A percentile compares a stretch with the other conserved stretches of the same genome.
phyloP scores from a whole-genome alignment of 2,113 vertebrate genomes.

The Brachyistius frenatus region DNA sequence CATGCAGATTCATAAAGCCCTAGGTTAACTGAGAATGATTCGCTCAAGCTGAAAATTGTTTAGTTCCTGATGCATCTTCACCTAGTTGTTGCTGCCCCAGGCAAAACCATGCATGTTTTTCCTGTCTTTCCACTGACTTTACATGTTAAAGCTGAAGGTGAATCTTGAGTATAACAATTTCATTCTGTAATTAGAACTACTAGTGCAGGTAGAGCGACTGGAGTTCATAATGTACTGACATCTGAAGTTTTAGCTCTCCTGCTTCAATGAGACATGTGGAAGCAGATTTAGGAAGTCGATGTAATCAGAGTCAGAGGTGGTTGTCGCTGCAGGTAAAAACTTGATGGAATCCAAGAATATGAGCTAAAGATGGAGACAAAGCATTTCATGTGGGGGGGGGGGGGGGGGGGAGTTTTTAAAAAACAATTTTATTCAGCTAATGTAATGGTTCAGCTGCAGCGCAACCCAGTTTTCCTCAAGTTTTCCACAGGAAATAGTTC shows the following conservation, averaged over 20 bases:
- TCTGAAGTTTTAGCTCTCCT: background rate
- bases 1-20: background rate
- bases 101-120: background rate
- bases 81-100: background rate
- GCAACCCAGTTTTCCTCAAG: slow-evolving; percentile 1
- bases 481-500: slow-evolving; percentile 20
- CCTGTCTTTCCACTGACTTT: background rate
- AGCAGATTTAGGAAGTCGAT: slow-evolving; percentile 44
- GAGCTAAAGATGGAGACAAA: background rate
- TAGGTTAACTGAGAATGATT: background rate
- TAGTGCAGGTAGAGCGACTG: background rate
- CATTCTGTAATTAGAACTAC: background rate
- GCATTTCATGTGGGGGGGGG: background rate
- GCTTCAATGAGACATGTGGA: background rate
- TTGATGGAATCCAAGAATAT: slow-evolving; percentile 4
- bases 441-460: background rate
- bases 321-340: slow-evolving; percentile 30
- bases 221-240: slow-evolving; percentile 17
- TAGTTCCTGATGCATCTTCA: background rate
- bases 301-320: slow-evolving; percentile 38
- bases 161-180: background rate
- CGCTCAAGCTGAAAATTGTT: background rate
- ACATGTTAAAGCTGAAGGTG: background rate
- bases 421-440: background rate
- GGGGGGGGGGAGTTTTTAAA: background rate